Evolutionary conservation across 2,888 invertebrate genomes (phyloP).

Genomic region (Oxytorus armatus): DNA sequence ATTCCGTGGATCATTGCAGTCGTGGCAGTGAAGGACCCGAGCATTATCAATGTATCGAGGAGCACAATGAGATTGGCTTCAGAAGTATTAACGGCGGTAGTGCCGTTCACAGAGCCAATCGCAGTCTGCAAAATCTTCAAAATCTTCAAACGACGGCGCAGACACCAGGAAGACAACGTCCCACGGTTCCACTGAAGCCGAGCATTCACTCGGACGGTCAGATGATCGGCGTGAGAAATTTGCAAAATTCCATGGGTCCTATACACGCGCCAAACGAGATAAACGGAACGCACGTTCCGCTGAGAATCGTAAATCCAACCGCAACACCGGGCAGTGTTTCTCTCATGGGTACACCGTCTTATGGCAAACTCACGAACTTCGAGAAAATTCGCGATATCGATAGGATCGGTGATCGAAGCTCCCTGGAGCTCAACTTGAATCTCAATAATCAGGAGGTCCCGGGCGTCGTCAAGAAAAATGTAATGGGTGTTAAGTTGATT

Average conservation of each 20-base stretch:
- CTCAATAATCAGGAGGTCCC: conserved; percentile 69
- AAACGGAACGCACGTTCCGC: conserved; percentile 61
- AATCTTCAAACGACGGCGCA: conserved; percentile 76
- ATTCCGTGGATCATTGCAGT: conserved; percentile 62
- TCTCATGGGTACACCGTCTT: conserved; percentile 65
- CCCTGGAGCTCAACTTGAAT: conserved; percentile 80
- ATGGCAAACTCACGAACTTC: conserved; percentile 68
- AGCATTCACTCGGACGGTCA: conserved; percentile 75
- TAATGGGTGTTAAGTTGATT: conserved; percentile 82
- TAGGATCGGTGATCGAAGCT: conserved; percentile 76
- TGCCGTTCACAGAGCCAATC: conserved; percentile 78
- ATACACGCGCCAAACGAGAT: conserved; percentile 65
- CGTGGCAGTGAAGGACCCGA: conserved; percentile 56
- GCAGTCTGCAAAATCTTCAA: conserved; percentile 77
- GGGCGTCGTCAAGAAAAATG: conserved; percentile 78
- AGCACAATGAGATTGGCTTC: conserved; percentile 48
- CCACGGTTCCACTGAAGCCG: conserved; percentile 60
- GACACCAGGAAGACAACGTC: conserved; percentile 64
- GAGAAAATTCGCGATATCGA: conserved; percentile 68
- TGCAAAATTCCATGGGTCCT: conserved; percentile 73
- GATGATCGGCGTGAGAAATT: conserved; percentile 80
- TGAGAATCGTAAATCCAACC: conserved; percentile 59
- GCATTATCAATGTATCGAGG: conserved; percentile 61
- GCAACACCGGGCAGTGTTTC: conserved; percentile 56
- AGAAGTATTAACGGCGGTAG: conserved; percentile 67